Evolutionary conservation across 2,113 vertebrate species (phyloP).

Genomic region (Cygnus atratus): DNA sequence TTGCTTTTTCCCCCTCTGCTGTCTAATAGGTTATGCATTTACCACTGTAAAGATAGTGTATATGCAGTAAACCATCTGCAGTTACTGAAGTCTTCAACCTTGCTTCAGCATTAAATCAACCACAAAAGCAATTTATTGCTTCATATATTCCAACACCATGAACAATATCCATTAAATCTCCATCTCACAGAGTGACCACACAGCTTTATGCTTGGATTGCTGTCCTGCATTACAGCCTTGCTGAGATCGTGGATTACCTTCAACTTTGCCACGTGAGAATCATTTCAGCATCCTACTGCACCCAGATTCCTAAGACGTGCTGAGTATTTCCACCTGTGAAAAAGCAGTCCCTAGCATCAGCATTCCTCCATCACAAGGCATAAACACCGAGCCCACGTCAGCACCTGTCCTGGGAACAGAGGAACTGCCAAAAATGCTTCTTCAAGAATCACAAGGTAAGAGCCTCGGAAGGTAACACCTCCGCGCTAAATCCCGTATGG

Average conservation of each 20-base stretch:
- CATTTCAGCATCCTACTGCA: not conserved
- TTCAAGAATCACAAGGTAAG: not conserved
- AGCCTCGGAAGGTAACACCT: not conserved
- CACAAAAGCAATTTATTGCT: conserved; percentile 63
- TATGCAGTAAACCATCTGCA: conserved; percentile 38
- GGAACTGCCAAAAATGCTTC: not conserved
- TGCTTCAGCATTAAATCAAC: conserved; percentile 50
- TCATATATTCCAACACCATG: conserved; percentile 50
- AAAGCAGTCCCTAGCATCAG: not conserved
- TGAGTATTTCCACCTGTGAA: not conserved
- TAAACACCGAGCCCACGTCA: not conserved
- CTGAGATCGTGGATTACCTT: not conserved
- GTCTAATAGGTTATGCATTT: conserved; percentile 18
- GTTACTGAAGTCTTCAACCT: conserved; percentile 31
- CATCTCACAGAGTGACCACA: conserved; percentile 23
- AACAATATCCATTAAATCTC: conserved; percentile 61
- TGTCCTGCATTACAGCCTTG: not conserved
- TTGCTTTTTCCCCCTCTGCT: not conserved
- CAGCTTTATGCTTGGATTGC: not conserved
- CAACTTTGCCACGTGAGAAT: rapidly evolving
- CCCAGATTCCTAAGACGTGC: not conserved
- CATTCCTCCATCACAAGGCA: not conserved
- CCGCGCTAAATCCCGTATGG: conserved; percentile 13
- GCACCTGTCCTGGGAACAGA: not conserved
- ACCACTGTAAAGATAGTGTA: conserved; percentile 34